Conservation (phyloP, 2,797 vertebrate genomes). For the Antennarius maculatus region DNA sequence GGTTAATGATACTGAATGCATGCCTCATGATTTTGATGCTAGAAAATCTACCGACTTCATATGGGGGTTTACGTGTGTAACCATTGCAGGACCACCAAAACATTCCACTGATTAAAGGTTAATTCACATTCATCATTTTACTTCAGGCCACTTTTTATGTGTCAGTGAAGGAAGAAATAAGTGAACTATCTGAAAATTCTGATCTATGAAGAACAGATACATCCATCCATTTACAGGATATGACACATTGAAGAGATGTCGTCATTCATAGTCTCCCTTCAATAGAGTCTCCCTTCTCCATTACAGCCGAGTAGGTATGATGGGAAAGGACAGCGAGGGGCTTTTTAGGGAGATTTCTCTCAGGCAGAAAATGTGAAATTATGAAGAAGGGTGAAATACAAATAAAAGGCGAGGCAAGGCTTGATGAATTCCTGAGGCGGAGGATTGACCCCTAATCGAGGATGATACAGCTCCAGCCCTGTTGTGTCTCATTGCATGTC, state of each 20-base stretch:
- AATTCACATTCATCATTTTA: conserved; percentile 18
- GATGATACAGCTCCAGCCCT: conserved; percentile 56
- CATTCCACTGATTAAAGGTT: conserved; percentile 31
- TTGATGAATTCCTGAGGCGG: conserved; percentile 73
- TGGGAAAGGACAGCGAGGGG: conserved; percentile 73
- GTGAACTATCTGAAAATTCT: conserved; percentile 27
- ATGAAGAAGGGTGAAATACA: conserved; percentile 62
- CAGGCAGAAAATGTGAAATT: conserved; percentile 68
- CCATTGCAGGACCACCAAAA: conserved; percentile 6
- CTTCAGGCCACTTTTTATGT: conserved; percentile 5
- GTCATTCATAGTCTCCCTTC: conserved; percentile 59
- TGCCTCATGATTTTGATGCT: conserved; percentile 1
- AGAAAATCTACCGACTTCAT: conserved; percentile 1
- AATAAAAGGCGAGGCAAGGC: conserved; percentile 64
- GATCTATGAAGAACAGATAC: conserved; percentile 28
- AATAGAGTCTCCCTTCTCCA: conserved; percentile 61
- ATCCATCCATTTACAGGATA: conserved; percentile 41
- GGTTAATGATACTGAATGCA: conserved; percentile 19
- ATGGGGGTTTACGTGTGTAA: background rate
- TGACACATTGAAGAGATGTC: conserved; percentile 54
- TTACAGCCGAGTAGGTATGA: conserved; percentile 77
- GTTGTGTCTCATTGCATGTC: conserved; percentile 60
- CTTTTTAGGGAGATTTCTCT: conserved; percentile 71
- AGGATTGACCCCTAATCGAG: conserved; percentile 80
- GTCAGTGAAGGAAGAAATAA: background rate